Percentiles rank a stretch among this genome's conserved stretches.
These are phyloP conservation scores for Aurelia coerulea DNA, from an alignment of 30 jellyfish, hydroid and myxozoan species.

Conservation along the genomic window DNA sequence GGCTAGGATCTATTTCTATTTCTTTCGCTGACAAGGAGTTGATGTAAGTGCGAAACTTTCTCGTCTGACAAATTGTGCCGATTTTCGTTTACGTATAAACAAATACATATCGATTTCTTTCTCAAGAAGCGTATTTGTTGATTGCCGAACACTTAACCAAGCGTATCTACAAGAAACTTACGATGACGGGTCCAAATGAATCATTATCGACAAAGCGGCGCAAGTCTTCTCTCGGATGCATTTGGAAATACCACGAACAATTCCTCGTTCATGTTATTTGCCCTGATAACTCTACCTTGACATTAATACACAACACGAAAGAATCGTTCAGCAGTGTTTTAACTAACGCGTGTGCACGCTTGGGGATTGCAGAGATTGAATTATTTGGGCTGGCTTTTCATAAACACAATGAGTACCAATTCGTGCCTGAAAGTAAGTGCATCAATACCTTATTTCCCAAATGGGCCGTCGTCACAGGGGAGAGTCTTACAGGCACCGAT, in stretches of 20 bases:
- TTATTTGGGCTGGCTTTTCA: slow-evolving; percentile 39
- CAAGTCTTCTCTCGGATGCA: slow-evolving; percentile 55
- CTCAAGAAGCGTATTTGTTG: too few species aligned
- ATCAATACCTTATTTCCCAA: slow-evolving; percentile 49
- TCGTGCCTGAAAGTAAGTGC: slow-evolving; percentile 44
- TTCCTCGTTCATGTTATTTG: slow-evolving; percentile 34
- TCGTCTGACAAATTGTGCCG: too few species aligned
- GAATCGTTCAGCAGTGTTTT: slow-evolving; percentile 56
- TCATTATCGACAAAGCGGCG: slow-evolving; percentile 20
- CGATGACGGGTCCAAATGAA: slow-evolving; percentile 9
- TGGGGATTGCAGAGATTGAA: slow-evolving; percentile 45
- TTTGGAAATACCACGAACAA: slow-evolving; percentile 61
- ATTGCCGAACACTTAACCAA: not conserved
- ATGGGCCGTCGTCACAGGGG: slow-evolving; percentile 60
- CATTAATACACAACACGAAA: slow-evolving; percentile 52
- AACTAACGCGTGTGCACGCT: slow-evolving; percentile 59
- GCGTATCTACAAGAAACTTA: not conserved
- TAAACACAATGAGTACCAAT: slow-evolving; percentile 50
- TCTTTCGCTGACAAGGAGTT: too few species aligned
- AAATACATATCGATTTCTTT: too few species aligned
- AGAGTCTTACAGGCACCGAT: slow-evolving; percentile 44
- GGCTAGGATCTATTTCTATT: too few species aligned
- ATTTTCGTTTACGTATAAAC: too few species aligned
- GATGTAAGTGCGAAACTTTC: too few species aligned
- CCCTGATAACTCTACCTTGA: slow-evolving; percentile 38